These are phyloP conservation scores for Enteromius trimaculatus DNA, from an alignment of 2,797 vertebrate genomes.

Conservation along the genomic window DNA sequence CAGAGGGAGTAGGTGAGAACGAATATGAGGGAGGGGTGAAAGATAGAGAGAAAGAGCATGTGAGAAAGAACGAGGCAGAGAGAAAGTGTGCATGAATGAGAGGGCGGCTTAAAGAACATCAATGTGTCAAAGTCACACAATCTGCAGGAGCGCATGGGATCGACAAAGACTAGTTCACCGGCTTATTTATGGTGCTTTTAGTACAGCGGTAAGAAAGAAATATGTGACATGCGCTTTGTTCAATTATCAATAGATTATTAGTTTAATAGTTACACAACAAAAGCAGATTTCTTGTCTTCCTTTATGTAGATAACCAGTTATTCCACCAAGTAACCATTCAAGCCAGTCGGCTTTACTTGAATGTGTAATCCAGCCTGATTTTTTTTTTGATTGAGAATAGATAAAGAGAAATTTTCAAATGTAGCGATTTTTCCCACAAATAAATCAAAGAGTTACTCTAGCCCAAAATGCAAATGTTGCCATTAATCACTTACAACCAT, in stretches of 20 bases:
- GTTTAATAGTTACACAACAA: background rate
- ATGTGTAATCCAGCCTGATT: background rate
- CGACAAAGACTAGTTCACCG: slow-evolving; percentile 30
- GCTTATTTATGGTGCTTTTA: slow-evolving; percentile 19
- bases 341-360: background rate
- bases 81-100: background rate
- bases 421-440: background rate
- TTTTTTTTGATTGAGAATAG: background rate
- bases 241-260: slow-evolving; percentile 11
- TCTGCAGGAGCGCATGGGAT: slow-evolving; percentile 15
- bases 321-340: background rate
- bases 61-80: slow-evolving; percentile 19
- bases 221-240: slow-evolving; percentile 18
- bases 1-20: slow-evolving; percentile 49
- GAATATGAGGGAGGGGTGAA: slow-evolving; percentile 24
- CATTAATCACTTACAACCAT: too few species aligned
- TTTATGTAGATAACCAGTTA: background rate
- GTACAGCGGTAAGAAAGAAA: slow-evolving; percentile 9
- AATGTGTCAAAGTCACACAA: slow-evolving; percentile 49
- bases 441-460: background rate
- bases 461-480: too few species aligned
- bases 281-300: background rate
- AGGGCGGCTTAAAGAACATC: slow-evolving; percentile 40
- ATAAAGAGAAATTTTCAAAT: background rate
- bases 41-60: slow-evolving; percentile 26